phyloP scores from a whole-genome alignment of 1,140 invertebrate species.

The Lysiphlebus fabarum region DNA sequence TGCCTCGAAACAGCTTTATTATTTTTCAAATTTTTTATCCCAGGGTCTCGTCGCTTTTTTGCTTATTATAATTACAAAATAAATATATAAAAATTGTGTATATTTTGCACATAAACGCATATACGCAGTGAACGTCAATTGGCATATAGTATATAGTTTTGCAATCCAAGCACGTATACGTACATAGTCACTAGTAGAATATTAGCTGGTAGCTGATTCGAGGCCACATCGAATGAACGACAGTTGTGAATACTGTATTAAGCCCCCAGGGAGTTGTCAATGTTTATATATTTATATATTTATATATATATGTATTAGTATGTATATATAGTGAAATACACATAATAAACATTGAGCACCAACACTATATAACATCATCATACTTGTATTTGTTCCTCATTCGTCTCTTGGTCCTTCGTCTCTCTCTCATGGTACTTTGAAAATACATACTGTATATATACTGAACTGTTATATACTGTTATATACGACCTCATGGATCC shows the following conservation, averaged over 20 bases:
- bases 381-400: slow-evolving; percentile 2
- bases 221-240: slow-evolving; percentile 43
- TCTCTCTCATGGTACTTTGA: too few relatives aligned
- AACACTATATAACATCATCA: slow-evolving; percentile 11
- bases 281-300: too few relatives aligned
- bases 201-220: slow-evolving; percentile 48
- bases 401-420: slow-evolving; percentile 4
- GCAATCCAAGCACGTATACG: slow-evolving; percentile 35
- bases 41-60: too few relatives aligned
- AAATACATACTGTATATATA: too few relatives aligned
- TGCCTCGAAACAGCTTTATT: too few relatives aligned
- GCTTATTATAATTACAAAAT: neutral
- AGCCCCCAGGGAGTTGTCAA: slow-evolving; percentile 41
- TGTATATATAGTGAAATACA: slow-evolving; percentile 9
- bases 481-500: too few relatives aligned
- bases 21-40: too few relatives aligned
- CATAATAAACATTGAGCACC: neutral
- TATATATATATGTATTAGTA: slow-evolving; percentile 21
- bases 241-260: slow-evolving; percentile 53
- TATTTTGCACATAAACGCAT: too few relatives aligned
- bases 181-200: slow-evolving; percentile 47
- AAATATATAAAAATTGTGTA: neutral
- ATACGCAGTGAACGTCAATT: slow-evolving; percentile 10
- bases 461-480: too few relatives aligned
- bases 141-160: slow-evolving; percentile 27